Evolutionary conservation across 1,140 invertebrate genomes (phyloP).

Genomic region (Stratiolaelaps scimitus): DNA sequence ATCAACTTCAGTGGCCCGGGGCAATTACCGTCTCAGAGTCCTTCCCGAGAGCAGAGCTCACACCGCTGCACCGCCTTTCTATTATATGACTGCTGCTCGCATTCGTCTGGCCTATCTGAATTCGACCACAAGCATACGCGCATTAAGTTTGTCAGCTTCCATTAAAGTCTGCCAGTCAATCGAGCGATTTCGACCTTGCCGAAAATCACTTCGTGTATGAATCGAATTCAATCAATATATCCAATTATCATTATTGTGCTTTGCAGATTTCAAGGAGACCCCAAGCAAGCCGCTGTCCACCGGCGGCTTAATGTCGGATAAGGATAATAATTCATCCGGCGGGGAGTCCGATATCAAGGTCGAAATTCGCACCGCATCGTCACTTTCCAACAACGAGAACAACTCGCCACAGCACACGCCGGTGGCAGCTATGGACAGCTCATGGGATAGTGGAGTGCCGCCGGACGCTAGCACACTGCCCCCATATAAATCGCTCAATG

Average conservation of each 20-base stretch:
- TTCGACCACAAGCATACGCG: too few species aligned
- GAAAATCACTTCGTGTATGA: too few species aligned
- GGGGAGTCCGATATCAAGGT: slow-evolving; percentile 79
- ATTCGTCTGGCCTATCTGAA: too few species aligned
- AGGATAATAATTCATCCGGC: slow-evolving; percentile 54
- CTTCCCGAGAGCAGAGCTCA: too few species aligned
- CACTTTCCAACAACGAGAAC: slow-evolving; percentile 53
- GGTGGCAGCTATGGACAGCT: slow-evolving; percentile 5
- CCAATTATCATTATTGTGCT: slow-evolving; percentile 29
- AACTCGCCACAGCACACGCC: slow-evolving; percentile 16
- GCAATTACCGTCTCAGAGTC: too few species aligned
- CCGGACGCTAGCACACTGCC: slow-evolving; percentile 17
- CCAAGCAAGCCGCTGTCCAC: slow-evolving; percentile 25
- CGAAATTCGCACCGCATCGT: slow-evolving; percentile 69
- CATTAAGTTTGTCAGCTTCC: too few species aligned
- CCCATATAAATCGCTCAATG: slow-evolving; percentile 18
- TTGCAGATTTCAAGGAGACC: slow-evolving; percentile 33
- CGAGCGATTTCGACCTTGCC: too few species aligned
- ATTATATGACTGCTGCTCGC: too few species aligned
- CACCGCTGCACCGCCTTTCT: too few species aligned
- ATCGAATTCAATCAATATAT: too few species aligned
- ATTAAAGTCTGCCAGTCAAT: too few species aligned
- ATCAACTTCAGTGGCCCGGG: too few species aligned
- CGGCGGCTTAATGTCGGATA: slow-evolving; percentile 32
- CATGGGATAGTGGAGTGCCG: slow-evolving; percentile 22